Conservation (phyloP, 2,888 invertebrate genomes). For the Muschampia plurimacula region DNA sequence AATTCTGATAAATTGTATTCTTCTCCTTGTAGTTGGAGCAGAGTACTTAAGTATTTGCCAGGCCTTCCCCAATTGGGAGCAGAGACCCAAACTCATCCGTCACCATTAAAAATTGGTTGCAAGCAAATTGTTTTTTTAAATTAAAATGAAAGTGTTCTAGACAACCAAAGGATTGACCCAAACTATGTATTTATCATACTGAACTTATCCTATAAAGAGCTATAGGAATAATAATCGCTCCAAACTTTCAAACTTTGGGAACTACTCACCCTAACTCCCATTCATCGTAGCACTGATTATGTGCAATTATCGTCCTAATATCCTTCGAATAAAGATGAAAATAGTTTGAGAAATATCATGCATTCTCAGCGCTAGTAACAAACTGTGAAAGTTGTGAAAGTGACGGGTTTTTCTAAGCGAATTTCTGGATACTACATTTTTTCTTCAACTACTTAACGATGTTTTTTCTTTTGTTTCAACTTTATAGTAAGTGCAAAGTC, state of each 20-base stretch:
- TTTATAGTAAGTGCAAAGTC: neutral
- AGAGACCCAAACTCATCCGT: too few relatives aligned
- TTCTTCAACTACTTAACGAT: neutral
- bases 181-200: conserved; percentile 1
- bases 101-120: too few relatives aligned
- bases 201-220: neutral
- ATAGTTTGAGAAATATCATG: conserved; percentile 12
- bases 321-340: conserved; percentile 6
- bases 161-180: too few relatives aligned
- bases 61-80: too few relatives aligned
- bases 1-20: too few relatives aligned
- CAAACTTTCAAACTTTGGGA: conserved; percentile 10
- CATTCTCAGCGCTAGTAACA: conserved; percentile 4
- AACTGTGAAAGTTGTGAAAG: conserved; percentile 22
- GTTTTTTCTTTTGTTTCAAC: conserved; percentile 1
- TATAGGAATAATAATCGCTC: conserved; percentile 22
- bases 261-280: conserved; percentile 6
- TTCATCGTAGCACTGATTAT: conserved; percentile 5
- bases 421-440: conserved; percentile 18
- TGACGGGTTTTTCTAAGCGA: conserved; percentile 22
- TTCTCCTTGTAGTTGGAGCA: too few relatives aligned
- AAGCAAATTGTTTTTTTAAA: too few relatives aligned
- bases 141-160: too few relatives aligned
- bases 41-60: too few relatives aligned
- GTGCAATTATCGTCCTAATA: conserved; percentile 23